A percentile compares a stretch with the other conserved stretches of the same genome.
These are phyloP conservation scores for Achroia grisella DNA, from an alignment of 1,140 invertebrate species.

Conservation along the genomic window DNA sequence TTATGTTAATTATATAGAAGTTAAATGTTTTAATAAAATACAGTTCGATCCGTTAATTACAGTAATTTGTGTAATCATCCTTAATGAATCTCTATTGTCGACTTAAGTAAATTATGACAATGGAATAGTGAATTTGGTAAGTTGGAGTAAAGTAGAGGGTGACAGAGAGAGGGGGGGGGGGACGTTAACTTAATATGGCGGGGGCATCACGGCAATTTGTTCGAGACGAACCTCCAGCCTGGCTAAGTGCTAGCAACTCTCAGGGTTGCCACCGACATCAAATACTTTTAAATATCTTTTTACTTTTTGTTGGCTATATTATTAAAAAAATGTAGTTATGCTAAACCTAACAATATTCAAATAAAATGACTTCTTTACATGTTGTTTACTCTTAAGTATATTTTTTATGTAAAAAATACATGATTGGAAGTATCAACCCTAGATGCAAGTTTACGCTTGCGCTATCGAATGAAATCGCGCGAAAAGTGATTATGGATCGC, in stretches of 20 bases:
- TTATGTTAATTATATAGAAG: too few relatives aligned
- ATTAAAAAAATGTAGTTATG: too few relatives aligned
- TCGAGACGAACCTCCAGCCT: conserved; percentile 59
- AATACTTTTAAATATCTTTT: too few relatives aligned
- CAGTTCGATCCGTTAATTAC: conserved; percentile 4
- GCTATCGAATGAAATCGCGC: conserved; percentile 53
- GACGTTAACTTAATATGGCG: conserved; percentile 67
- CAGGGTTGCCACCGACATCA: conserved; percentile 33
- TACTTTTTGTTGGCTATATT: too few relatives aligned
- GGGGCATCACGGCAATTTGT: conserved; percentile 67
- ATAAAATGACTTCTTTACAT: too few relatives aligned
- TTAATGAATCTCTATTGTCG: conserved; percentile 32
- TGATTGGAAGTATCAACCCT: conserved; percentile 13
- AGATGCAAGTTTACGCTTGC: conserved; percentile 34
- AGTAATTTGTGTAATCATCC: conserved; percentile 16
- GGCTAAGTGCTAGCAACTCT: conserved; percentile 44
- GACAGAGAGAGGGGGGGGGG: conserved; percentile 22
- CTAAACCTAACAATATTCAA: too few relatives aligned
- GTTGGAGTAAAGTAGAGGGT: conserved; percentile 43
- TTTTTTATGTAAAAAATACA: too few relatives aligned
- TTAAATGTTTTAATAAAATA: neutral
- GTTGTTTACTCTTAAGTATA: too few relatives aligned
- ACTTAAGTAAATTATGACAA: conserved; percentile 49
- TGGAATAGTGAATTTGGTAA: conserved; percentile 54
- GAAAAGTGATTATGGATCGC: conserved; percentile 63